Conservation (phyloP, 2,113 vertebrate species). For the Nothocercus julius region DNA sequence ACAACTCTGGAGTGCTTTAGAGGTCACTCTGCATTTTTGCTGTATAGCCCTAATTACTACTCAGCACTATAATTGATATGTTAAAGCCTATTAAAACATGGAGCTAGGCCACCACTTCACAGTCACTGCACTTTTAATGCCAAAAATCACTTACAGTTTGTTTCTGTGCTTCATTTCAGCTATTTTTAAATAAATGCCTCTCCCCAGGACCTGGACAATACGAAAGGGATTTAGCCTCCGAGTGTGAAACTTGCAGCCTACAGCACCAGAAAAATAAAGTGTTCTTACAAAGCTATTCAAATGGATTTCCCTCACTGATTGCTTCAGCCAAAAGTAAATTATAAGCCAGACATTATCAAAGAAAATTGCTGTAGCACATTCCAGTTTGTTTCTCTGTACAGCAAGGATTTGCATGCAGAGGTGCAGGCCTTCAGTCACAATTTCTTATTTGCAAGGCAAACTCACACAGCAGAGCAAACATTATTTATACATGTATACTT, state of each 20-base stretch:
- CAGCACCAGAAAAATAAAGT: constrained; percentile 58
- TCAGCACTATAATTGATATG: constrained; percentile 64
- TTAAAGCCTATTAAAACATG: constrained; percentile 73
- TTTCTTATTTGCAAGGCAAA: background rate
- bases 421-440: background rate
- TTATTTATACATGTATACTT: constrained; percentile 33
- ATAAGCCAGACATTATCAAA: constrained; percentile 65
- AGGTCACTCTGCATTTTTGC: constrained; percentile 55
- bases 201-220: constrained; percentile 42
- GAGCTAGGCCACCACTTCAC: constrained; percentile 57
- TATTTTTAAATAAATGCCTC: constrained; percentile 61
- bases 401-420: background rate
- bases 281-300: constrained; percentile 48
- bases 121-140: constrained; percentile 60
- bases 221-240: constrained; percentile 41
- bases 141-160: constrained; percentile 70
- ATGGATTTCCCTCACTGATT: constrained; percentile 58
- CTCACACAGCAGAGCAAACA: background rate
- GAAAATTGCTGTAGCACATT: constrained; percentile 37
- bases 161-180: constrained; percentile 61
- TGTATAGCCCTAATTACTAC: constrained; percentile 57
- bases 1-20: constrained; percentile 12
- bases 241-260: constrained; percentile 62
- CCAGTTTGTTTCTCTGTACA: constrained; percentile 31
- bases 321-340: constrained; percentile 58